Conservation (phyloP, 2,888 invertebrate genomes). For the Drosophila siamana region DNA sequence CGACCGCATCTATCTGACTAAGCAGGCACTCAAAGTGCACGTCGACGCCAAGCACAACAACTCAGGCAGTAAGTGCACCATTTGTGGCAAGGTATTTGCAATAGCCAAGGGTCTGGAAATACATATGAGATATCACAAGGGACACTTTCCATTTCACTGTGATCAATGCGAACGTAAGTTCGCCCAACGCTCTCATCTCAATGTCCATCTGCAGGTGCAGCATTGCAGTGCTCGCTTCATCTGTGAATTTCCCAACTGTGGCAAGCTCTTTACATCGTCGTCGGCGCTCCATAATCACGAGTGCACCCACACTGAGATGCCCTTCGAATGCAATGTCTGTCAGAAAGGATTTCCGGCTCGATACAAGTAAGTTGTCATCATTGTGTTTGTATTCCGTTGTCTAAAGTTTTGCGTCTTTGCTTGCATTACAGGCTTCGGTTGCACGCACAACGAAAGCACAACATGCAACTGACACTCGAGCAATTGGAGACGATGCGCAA, state of each 20-base stretch:
- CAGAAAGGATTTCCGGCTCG: constrained; percentile 70
- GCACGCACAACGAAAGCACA: constrained; percentile 70
- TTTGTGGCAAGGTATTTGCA: constrained; percentile 73
- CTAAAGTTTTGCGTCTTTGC: neutral
- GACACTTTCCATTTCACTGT: constrained; percentile 71
- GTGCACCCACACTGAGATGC: constrained; percentile 70
- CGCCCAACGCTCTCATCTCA: constrained; percentile 74
- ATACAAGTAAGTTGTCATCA: constrained; percentile 60
- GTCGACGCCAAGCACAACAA: constrained; percentile 59
- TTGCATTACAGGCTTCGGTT: constrained; percentile 55
- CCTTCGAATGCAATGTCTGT: constrained; percentile 73
- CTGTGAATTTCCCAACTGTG: constrained; percentile 68
- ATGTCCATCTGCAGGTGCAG: constrained; percentile 68
- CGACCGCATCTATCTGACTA: constrained; percentile 66
- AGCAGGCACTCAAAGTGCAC: constrained; percentile 71
- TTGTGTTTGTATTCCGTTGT: too few relatives aligned
- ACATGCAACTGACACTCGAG: constrained; percentile 52
- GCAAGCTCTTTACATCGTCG: constrained; percentile 72
- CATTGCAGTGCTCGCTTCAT: constrained; percentile 69
- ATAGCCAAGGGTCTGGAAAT: constrained; percentile 73
- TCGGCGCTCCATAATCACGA: constrained; percentile 75
- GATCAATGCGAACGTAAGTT: constrained; percentile 71
- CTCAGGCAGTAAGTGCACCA: constrained; percentile 53
- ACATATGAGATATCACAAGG: constrained; percentile 75
- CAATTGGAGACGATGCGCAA: constrained; percentile 74